phyloP scores from a whole-genome alignment of 2,113 vertebrate genomes.

The Meriones unguiculatus region DNA sequence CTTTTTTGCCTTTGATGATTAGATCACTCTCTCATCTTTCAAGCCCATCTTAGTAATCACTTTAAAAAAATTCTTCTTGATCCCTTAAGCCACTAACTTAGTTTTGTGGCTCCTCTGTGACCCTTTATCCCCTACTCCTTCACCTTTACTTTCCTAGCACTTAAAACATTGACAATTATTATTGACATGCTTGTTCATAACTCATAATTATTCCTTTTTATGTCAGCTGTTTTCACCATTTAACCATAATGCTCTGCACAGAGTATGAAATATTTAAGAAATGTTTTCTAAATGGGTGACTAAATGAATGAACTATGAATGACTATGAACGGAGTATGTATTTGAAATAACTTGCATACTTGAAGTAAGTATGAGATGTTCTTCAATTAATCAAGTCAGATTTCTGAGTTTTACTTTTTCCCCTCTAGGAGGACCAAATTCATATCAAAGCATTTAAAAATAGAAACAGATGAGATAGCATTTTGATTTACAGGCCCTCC shows the following conservation, averaged over 20 bases:
- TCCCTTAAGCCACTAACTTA: background rate
- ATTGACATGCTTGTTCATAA: background rate
- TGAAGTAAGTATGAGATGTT: background rate
- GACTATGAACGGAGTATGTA: background rate
- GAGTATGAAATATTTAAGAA: conserved; percentile 32
- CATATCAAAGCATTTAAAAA: conserved; percentile 19
- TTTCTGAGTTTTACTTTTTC: background rate
- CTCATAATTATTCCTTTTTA: background rate
- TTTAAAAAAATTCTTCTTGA: conserved; percentile 10
- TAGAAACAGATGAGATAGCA: conserved; percentile 54
- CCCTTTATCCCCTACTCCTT: background rate
- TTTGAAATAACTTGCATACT: background rate
- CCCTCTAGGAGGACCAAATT: background rate
- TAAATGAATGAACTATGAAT: conserved; percentile 14
- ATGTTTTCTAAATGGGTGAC: background rate
- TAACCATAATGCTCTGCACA: background rate
- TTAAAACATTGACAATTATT: background rate
- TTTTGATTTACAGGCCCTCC: background rate
- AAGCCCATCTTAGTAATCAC: background rate
- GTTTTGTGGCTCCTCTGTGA: background rate
- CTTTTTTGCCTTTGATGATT: background rate
- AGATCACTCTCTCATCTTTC: background rate
- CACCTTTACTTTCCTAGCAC: conserved; percentile 1
- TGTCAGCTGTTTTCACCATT: background rate
- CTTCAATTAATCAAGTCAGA: background rate